These are phyloP conservation scores for Lochmaea crataegi DNA, from an alignment of 2,888 invertebrate genomes.

Conservation along the genomic window DNA sequence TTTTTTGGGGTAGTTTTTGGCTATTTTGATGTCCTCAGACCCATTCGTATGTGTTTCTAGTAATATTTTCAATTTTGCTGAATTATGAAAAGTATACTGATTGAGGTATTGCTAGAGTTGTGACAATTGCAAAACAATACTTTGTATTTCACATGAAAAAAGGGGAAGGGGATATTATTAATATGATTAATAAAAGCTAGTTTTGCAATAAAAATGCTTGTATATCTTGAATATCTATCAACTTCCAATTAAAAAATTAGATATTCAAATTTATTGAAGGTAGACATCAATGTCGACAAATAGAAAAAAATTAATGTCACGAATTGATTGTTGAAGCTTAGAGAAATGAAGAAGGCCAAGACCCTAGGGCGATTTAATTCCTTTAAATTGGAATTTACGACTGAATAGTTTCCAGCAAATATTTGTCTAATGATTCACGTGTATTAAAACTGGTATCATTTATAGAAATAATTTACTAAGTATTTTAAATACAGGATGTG, in stretches of 20 bases:
- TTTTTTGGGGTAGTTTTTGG: too few species aligned
- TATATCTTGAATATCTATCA: not conserved
- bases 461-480: too few species aligned
- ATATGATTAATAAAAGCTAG: too few species aligned
- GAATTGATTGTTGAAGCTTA: conserved; percentile 6
- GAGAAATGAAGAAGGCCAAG: conserved; percentile 1
- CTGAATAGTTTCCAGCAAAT: not conserved
- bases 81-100: too few species aligned
- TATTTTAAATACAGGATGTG: too few species aligned
- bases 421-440: not conserved
- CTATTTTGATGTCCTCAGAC: too few species aligned
- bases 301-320: not conserved
- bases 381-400: not conserved
- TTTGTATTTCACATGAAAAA: too few species aligned
- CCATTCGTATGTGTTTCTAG: too few species aligned
- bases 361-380: not conserved
- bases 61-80: too few species aligned
- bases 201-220: not conserved
- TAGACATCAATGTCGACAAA: not conserved
- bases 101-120: too few species aligned
- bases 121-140: too few species aligned
- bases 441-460: not conserved
- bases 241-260: not conserved
- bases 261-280: not conserved
- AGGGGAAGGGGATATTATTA: too few species aligned